Evolutionary conservation across 2,797 vertebrate genomes (phyloP).

Genomic region (Anguilla megastoma): DNA sequence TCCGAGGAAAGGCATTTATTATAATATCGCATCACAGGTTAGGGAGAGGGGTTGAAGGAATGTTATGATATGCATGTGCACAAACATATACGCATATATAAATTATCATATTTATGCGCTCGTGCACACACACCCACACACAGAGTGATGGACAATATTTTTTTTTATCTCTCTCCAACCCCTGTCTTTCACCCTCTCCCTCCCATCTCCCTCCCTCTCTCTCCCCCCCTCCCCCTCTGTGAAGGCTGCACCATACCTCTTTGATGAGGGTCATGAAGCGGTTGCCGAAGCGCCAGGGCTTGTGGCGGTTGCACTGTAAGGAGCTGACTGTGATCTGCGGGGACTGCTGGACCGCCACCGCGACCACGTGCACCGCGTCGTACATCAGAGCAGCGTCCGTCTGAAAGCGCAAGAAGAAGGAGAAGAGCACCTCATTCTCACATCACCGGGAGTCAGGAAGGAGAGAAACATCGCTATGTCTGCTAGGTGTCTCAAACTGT

Average conservation of each 20-base stretch:
- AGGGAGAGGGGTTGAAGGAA: conserved; percentile 36
- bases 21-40: conserved; percentile 37
- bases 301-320: conserved; percentile 94
- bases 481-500: not conserved
- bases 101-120: not conserved
- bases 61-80: conserved; percentile 1
- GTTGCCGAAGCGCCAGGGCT: conserved; percentile 95
- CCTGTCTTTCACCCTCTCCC: not conserved
- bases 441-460: not conserved
- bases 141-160: not conserved
- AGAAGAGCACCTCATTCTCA: not conserved
- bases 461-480: not conserved
- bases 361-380: conserved; percentile 94
- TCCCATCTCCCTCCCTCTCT: not conserved
- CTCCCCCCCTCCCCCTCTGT: not conserved
- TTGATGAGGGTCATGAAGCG: conserved; percentile 97
- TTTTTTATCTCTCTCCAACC: not conserved
- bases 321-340: conserved; percentile 98
- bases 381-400: conserved; percentile 97
- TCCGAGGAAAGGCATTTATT: conserved; percentile 39
- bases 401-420: conserved; percentile 68
- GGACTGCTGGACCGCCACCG: conserved; percentile 96
- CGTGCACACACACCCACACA: not conserved
- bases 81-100: conserved; percentile 44
- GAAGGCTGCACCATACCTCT: conserved; percentile 74